A percentile compares a stretch with the other conserved stretches of the same genome.
Evolutionary conservation across 2,888 invertebrate genomes (phyloP).

Genomic region (Dicycla oo): DNA sequence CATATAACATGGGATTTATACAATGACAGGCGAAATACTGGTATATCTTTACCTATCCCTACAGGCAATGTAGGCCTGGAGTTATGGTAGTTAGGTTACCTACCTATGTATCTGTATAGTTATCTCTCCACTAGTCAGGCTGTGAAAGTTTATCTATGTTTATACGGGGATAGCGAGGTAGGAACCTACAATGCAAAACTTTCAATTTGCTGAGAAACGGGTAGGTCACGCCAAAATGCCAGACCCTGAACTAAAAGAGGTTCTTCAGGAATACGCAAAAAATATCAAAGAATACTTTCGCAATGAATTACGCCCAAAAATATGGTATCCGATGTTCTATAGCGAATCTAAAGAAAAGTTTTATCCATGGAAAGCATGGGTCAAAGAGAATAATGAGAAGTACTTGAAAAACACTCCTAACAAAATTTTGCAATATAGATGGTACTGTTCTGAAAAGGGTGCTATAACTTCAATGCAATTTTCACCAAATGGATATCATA

Average conservation of each 20-base stretch:
- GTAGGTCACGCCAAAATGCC: constrained; percentile 58
- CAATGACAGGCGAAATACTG: too few relatives aligned
- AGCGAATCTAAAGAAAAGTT: constrained; percentile 62
- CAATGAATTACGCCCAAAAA: constrained; percentile 71
- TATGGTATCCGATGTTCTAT: constrained; percentile 83
- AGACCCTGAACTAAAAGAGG: constrained; percentile 58
- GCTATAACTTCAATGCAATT: constrained; percentile 81
- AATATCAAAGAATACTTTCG: constrained; percentile 71
- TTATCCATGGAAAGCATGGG: constrained; percentile 68
- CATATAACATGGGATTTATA: not conserved
- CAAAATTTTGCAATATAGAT: constrained; percentile 75
- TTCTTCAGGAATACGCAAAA: constrained; percentile 71
- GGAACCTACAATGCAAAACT: not conserved
- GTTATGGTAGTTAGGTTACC: not conserved
- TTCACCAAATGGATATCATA: constrained; percentile 81
- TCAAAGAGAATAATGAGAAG: constrained; percentile 73
- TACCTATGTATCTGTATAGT: too few relatives aligned
- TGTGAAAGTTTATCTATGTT: not conserved
- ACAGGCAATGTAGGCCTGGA: too few relatives aligned
- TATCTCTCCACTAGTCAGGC: not conserved
- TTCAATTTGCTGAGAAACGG: constrained; percentile 40
- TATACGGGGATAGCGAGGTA: not conserved
- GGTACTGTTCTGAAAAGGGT: constrained; percentile 80
- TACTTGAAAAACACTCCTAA: constrained; percentile 78
- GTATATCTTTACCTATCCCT: not conserved